phyloP scores from a whole-genome alignment of 2,113 vertebrate species.

The Gallinago jamesoni region DNA sequence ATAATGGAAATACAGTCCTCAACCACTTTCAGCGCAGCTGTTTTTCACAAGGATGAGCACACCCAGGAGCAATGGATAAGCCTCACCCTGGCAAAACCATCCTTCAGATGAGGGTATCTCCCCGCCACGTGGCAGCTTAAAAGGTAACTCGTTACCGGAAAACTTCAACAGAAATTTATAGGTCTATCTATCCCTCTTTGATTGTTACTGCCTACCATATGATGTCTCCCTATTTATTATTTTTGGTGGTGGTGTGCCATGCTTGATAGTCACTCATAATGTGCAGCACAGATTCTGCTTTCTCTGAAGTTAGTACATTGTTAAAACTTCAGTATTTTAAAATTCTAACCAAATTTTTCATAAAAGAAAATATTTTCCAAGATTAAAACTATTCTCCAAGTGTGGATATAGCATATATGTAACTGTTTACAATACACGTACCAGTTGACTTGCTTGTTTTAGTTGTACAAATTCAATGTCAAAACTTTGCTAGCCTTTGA shows the following conservation, averaged over 20 bases:
- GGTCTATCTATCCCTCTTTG: neutral
- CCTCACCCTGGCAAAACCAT: neutral
- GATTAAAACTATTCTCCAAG: neutral
- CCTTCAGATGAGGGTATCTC: neutral
- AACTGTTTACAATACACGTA: neutral
- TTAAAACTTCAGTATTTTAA: neutral
- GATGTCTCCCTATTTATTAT: rapidly evolving
- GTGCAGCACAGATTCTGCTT: neutral
- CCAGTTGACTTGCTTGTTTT: neutral
- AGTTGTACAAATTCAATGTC: neutral
- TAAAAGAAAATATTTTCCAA: neutral
- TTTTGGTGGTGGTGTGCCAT: neutral
- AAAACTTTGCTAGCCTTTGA: slow-evolving; percentile 29
- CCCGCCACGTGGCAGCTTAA: neutral
- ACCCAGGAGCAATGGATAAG: neutral
- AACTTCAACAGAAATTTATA: neutral
- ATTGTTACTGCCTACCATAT: neutral
- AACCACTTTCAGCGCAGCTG: neutral
- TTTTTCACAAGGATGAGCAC: neutral
- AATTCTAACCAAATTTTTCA: neutral
- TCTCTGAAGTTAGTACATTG: neutral
- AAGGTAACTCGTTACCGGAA: neutral
- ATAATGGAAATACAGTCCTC: neutral
- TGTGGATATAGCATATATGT: neutral
- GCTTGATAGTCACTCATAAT: neutral